Conservation (phyloP, 2,113 vertebrate genomes). For the Accipiter virgatus region DNA sequence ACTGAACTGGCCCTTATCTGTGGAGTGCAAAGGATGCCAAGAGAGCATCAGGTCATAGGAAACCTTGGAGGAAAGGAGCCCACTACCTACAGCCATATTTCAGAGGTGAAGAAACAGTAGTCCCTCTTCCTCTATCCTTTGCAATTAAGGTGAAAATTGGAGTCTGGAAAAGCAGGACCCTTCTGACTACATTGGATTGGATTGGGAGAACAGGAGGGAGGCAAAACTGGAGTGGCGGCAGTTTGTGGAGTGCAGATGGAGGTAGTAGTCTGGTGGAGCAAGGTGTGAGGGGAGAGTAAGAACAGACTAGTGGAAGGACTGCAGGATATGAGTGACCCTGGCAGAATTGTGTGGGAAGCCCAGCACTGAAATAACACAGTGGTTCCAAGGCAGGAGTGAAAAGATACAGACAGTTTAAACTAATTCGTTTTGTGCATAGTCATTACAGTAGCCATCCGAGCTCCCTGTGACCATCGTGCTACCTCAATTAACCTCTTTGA, state of each 20-base stretch:
- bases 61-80: neutral
- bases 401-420: neutral
- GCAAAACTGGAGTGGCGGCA: neutral
- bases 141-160: neutral
- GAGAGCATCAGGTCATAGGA: neutral
- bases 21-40: neutral
- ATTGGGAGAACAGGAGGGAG: neutral
- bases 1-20: neutral
- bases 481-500: neutral
- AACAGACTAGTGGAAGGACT: neutral
- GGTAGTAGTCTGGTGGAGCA: neutral
- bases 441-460: neutral
- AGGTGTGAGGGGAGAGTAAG: neutral
- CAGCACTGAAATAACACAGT: neutral
- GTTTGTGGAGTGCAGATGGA: neutral
- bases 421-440: neutral
- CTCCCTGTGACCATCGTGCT: neutral
- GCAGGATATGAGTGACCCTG: neutral
- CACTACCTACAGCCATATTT: neutral
- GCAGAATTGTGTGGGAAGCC: neutral
- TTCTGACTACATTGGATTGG: neutral
- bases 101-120: neutral
- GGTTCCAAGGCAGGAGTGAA: neutral
- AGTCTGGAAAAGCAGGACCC: neutral
- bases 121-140: neutral